Evolutionary conservation across 2,113 vertebrate species (phyloP).

Genomic region (Scartelaos histophorus): DNA sequence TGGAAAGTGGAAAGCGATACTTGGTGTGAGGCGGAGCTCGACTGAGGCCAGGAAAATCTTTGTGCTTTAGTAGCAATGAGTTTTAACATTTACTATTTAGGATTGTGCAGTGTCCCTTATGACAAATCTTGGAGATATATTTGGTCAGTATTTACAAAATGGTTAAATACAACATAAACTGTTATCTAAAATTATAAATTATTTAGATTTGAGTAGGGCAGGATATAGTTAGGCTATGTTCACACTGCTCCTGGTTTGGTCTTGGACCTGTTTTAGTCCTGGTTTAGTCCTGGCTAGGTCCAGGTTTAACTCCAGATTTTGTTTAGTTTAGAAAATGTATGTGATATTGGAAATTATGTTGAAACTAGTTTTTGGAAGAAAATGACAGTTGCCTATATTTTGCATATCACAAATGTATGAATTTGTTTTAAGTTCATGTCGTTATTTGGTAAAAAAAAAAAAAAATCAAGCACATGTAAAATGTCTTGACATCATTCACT

Average conservation of each 20-base stretch:
- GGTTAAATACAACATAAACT: neutral
- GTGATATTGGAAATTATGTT: too few species aligned
- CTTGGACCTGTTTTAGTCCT: too few species aligned
- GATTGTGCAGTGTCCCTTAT: neutral
- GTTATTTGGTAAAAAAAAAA: neutral
- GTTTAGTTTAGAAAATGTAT: too few species aligned
- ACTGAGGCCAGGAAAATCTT: conserved; percentile 55
- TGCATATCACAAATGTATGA: too few species aligned
- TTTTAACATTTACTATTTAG: neutral
- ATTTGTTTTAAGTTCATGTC: too few species aligned
- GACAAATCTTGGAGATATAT: neutral
- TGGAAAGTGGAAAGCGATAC: conserved; percentile 68
- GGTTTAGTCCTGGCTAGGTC: too few species aligned
- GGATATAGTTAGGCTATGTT: too few species aligned
- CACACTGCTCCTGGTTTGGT: too few species aligned
- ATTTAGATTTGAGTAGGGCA: too few species aligned
- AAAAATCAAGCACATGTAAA: neutral
- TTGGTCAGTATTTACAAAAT: neutral
- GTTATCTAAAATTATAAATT: neutral
- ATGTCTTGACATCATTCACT: neutral
- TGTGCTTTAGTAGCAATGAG: neutral
- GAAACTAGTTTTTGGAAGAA: too few species aligned
- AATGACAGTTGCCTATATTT: too few species aligned
- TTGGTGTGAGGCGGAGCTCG: conserved; percentile 60
- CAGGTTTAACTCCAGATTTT: too few species aligned